A percentile compares a stretch with the other conserved stretches of the same genome.
These are phyloP conservation scores for Erebia aethiops DNA, from an alignment of 2,888 invertebrate species.

Conservation along the genomic window DNA sequence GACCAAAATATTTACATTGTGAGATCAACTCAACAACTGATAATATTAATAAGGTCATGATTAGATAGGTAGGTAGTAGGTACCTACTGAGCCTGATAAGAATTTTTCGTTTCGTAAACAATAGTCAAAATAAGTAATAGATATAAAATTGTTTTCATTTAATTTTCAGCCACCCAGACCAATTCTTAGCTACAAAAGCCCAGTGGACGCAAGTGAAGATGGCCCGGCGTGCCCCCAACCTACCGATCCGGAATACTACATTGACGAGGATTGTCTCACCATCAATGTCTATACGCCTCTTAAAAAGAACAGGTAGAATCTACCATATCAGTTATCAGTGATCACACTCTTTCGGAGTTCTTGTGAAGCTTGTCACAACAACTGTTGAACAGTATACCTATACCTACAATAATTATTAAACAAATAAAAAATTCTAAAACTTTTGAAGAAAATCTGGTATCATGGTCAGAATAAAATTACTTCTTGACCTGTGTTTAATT, in stretches of 20 bases:
- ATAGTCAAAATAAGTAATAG: too few species aligned
- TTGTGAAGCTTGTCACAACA: too few species aligned
- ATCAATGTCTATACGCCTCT: constrained; percentile 83
- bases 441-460: not conserved
- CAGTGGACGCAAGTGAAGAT: constrained; percentile 82
- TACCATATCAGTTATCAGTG: too few species aligned
- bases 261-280: constrained; percentile 85
- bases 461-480: too few species aligned
- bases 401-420: not conserved
- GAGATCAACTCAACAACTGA: too few species aligned
- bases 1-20: too few species aligned
- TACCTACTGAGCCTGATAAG: too few species aligned
- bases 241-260: constrained; percentile 48
- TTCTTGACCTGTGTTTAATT: not conserved
- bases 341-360: too few species aligned
- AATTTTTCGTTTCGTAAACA: too few species aligned
- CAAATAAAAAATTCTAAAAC: not conserved
- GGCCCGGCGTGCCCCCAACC: constrained; percentile 83
- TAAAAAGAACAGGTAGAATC: constrained; percentile 35
- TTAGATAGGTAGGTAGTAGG: too few species aligned
- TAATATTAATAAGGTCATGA: too few species aligned
- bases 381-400: not conserved
- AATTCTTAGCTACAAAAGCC: constrained; percentile 70
- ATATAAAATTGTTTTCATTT: not conserved
- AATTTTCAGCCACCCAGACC: constrained; percentile 72